phyloP scores from a whole-genome alignment of 2,113 vertebrate genomes.

The Proteles cristata region DNA sequence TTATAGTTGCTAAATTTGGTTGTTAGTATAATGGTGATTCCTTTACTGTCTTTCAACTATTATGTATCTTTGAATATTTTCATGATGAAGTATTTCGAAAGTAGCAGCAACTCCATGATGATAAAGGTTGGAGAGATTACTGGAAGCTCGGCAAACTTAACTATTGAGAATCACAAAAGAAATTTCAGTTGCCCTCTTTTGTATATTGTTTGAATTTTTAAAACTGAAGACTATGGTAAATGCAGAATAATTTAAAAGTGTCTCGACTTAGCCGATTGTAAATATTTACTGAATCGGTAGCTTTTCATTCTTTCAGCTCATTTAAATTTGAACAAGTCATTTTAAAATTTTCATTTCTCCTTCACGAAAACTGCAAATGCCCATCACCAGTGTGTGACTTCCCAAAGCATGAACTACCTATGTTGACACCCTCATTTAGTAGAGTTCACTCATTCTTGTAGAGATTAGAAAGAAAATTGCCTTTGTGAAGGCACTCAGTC shows the following conservation, averaged over 20 bases:
- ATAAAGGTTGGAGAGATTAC: slow-evolving; percentile 30
- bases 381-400: background rate
- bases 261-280: slow-evolving; percentile 11
- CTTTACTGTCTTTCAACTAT: background rate
- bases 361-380: background rate
- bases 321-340: slow-evolving; percentile 50
- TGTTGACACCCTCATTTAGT: background rate
- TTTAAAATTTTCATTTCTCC: background rate
- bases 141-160: slow-evolving; percentile 38
- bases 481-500: background rate
- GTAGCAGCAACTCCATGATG: background rate
- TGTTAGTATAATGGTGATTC: background rate
- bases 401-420: background rate
- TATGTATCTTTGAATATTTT: slow-evolving; percentile 25
- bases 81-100: background rate
- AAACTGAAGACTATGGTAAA: slow-evolving; percentile 45
- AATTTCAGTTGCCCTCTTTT: background rate
- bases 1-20: background rate
- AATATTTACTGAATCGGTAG: slow-evolving; percentile 30
- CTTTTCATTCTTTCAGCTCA: slow-evolving; percentile 20
- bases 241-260: slow-evolving; percentile 1
- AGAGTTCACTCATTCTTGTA: background rate
- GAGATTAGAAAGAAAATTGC: background rate
- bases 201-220: background rate
- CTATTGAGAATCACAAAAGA: slow-evolving; percentile 47